phyloP scores from a whole-genome alignment of 1,140 invertebrate genomes.

The Leptopilina clavipes region DNA sequence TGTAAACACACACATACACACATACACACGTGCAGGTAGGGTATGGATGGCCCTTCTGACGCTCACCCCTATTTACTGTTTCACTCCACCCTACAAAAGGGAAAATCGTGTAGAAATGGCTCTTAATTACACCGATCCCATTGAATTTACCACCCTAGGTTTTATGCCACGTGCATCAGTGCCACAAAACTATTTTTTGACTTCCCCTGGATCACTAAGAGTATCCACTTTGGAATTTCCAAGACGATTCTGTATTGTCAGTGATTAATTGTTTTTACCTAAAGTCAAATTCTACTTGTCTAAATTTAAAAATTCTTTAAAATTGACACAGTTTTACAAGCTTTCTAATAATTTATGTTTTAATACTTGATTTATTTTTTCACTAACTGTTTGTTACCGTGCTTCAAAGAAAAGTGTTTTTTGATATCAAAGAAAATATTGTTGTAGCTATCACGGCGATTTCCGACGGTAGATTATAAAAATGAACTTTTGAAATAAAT shows the following conservation, averaged over 20 bases:
- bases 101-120: conserved; percentile 74
- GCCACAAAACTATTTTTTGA: conserved; percentile 61
- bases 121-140: conserved; percentile 76
- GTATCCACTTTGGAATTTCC: conserved; percentile 42
- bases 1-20: neutral
- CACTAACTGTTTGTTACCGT: too few species aligned
- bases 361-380: too few species aligned
- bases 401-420: too few species aligned
- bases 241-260: neutral
- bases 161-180: conserved; percentile 62
- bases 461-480: too few species aligned
- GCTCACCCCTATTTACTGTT: conserved; percentile 68
- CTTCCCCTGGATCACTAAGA: conserved; percentile 39
- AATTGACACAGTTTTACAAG: too few species aligned
- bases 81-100: conserved; percentile 55
- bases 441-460: too few species aligned
- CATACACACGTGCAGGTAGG: neutral
- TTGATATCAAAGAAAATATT: too few species aligned
- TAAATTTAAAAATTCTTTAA: conserved; percentile 15
- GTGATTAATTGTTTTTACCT: conserved; percentile 16
- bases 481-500: too few species aligned
- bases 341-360: too few species aligned
- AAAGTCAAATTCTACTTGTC: neutral
- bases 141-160: conserved; percentile 66
- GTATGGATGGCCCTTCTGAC: conserved; percentile 36